A percentile compares a stretch with the other conserved stretches of the same genome.
Conservation (phyloP, 2,888 invertebrate genomes). For the Chrysina gloriosa region DNA sequence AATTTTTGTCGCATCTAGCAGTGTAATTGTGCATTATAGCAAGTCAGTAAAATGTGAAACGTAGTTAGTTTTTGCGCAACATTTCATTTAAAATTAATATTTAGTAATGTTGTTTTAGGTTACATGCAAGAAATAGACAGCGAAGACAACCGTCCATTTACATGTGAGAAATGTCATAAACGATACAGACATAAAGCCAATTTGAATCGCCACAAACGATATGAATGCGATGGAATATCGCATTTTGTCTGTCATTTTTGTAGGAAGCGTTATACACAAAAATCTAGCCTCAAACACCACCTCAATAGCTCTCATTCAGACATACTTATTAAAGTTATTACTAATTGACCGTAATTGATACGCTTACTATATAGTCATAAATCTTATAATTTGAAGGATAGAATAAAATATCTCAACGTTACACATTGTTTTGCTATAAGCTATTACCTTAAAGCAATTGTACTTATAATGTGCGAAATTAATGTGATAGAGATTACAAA, state of each 20-base stretch:
- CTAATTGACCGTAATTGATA: too few species aligned
- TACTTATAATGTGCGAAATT: too few species aligned
- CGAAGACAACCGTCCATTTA: constrained; percentile 19
- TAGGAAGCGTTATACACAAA: constrained; percentile 57
- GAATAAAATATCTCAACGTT: too few species aligned
- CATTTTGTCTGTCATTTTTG: constrained; percentile 60
- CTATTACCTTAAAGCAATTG: too few species aligned
- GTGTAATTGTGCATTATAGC: too few species aligned
- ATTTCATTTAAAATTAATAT: constrained; percentile 2
- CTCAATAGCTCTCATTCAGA: constrained; percentile 36
- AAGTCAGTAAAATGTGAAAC: too few species aligned
- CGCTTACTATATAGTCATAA: too few species aligned
- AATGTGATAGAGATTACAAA: too few species aligned
- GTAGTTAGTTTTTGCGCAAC: not conserved
- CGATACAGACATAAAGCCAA: constrained; percentile 57
- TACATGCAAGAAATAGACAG: not conserved
- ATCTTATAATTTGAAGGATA: too few species aligned
- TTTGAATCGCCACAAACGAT: constrained; percentile 60
- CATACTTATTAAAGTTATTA: too few species aligned
- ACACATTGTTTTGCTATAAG: too few species aligned
- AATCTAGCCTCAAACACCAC: constrained; percentile 49
- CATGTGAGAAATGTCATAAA: constrained; percentile 52
- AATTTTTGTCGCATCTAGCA: too few species aligned
- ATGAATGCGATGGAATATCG: constrained; percentile 62
- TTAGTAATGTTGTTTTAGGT: constrained; percentile 37